Conservation (phyloP, 2,797 vertebrate species). For the Microctenopoma lineatum region DNA sequence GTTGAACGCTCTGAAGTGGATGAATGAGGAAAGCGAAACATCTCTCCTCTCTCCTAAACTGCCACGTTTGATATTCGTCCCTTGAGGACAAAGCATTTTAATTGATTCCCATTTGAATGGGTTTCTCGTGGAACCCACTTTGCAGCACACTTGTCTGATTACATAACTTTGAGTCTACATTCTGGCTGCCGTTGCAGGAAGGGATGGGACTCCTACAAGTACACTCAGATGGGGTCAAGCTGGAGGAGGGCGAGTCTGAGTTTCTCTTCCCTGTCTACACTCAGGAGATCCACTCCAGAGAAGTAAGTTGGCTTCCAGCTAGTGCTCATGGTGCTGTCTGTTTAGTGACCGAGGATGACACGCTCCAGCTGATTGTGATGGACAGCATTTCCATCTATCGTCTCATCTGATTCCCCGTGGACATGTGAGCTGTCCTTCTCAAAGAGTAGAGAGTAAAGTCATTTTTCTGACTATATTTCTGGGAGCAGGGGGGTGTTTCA, state of each 20-base stretch:
- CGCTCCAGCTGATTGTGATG: conserved; percentile 32
- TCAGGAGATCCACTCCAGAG: conserved; percentile 94
- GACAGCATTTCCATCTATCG: conserved; percentile 18
- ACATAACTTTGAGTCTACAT: background rate
- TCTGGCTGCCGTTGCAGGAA: conserved; percentile 76
- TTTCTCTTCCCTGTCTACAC: conserved; percentile 94
- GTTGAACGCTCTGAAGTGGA: background rate
- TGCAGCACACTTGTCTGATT: background rate
- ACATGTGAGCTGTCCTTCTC: conserved; percentile 17
- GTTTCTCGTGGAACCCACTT: background rate
- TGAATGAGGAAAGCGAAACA: conserved; percentile 14
- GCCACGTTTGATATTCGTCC: background rate
- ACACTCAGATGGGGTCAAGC: conserved; percentile 87
- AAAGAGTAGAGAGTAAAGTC: conserved; percentile 11
- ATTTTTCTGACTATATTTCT: conserved; percentile 49
- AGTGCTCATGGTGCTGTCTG: conserved; percentile 26
- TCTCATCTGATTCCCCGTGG: conserved; percentile 26
- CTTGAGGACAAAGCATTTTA: background rate
- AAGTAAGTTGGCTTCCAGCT: conserved; percentile 80
- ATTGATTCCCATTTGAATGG: no score
- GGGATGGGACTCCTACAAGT: conserved; percentile 95
- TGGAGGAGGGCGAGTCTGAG: conserved; percentile 93
- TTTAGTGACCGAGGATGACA: conserved; percentile 7
- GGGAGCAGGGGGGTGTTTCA: conserved; percentile 39
- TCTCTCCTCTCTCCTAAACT: background rate